A percentile compares a stretch with the other conserved stretches of the same genome.
Evolutionary conservation across 2,888 invertebrate species (phyloP).

Genomic region (Allolobophora icterica): DNA sequence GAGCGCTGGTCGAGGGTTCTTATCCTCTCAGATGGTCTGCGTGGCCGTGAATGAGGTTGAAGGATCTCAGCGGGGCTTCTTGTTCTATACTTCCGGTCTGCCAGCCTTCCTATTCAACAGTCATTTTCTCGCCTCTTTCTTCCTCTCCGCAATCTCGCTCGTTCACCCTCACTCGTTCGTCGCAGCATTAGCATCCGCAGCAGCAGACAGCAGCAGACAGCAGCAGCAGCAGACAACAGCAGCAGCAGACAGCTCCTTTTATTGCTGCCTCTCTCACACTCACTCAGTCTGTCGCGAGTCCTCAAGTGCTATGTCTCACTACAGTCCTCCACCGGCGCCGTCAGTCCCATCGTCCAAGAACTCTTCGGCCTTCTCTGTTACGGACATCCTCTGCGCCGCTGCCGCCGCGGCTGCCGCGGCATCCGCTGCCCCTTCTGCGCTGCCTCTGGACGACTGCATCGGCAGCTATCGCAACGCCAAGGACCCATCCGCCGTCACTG

Average conservation of each 20-base stretch:
- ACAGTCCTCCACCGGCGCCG: background rate
- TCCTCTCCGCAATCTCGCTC: conserved; percentile 29
- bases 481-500: background rate
- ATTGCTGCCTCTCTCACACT: conserved; percentile 22
- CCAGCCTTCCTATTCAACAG: background rate
- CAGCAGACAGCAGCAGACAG: background rate
- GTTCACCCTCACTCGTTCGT: conserved; percentile 31
- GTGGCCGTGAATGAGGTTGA: conserved; percentile 13
- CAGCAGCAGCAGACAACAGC: background rate
- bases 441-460: background rate
- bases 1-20: conserved; percentile 30
- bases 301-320: conserved; percentile 21
- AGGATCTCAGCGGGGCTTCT: conserved; percentile 26
- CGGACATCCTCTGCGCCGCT: conserved; percentile 33
- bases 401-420: background rate
- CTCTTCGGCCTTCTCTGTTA: conserved; percentile 33
- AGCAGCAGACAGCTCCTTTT: background rate
- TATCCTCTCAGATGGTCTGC: conserved; percentile 26
- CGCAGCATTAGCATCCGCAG: background rate
- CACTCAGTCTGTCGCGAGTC: background rate
- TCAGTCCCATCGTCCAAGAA: background rate
- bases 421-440: background rate
- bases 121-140: conserved; percentile 30
- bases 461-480: background rate
- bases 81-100: background rate